These are phyloP conservation scores for Grapholita molesta DNA, from an alignment of 1,140 invertebrate species.

Conservation along the genomic window DNA sequence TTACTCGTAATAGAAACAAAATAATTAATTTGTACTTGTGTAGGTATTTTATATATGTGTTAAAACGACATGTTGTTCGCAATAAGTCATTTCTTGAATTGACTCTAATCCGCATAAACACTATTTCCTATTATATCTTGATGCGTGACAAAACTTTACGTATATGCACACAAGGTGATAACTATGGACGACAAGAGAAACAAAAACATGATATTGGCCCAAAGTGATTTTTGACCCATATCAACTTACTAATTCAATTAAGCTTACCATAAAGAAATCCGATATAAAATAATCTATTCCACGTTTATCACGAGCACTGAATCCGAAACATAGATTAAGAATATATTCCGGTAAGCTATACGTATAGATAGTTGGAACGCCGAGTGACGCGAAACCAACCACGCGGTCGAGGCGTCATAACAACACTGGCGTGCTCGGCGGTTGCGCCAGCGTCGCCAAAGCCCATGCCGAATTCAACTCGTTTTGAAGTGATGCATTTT, in stretches of 20 bases:
- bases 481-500: conserved; percentile 74
- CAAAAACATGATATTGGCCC: no score
- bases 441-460: conserved; percentile 65
- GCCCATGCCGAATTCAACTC: conserved; percentile 58
- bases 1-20: no score
- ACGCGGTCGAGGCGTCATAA: conserved; percentile 33
- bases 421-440: conserved; percentile 42
- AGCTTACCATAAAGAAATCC: not conserved
- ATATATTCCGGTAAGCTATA: not conserved
- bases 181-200: no score
- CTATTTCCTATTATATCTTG: no score
- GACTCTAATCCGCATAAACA: no score
- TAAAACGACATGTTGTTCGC: no score
- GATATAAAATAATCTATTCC: not conserved
- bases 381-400: conserved; percentile 23
- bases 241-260: not conserved
- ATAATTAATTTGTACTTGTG: no score
- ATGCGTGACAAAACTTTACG: no score
- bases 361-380: not conserved
- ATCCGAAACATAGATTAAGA: not conserved
- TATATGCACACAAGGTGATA: no score
- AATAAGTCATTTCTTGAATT: no score
- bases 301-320: not conserved
- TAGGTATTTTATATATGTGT: no score
- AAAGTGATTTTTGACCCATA: no score